Evolutionary conservation across 2,797 vertebrate genomes (phyloP).

Genomic region (Scyliorhinus canicula): DNA sequence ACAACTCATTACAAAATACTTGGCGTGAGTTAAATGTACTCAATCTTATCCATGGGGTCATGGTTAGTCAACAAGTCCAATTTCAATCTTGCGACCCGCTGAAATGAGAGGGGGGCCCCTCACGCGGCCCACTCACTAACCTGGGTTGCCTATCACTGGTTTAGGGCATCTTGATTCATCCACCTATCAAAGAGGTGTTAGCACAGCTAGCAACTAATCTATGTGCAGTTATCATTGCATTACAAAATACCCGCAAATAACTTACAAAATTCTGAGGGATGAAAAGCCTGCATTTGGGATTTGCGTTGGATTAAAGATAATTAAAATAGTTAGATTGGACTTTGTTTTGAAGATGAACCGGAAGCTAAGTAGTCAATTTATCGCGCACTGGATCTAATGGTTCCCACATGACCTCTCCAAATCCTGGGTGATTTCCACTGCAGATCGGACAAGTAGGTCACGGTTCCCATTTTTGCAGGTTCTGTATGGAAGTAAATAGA

Average conservation of each 20-base stretch:
- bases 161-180: conserved; percentile 73
- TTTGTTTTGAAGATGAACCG: not conserved
- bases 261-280: not conserved
- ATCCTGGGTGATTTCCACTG: not conserved
- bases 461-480: not conserved
- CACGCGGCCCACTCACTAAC: too few relatives aligned
- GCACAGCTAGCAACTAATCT: not conserved
- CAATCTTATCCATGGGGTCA: too few relatives aligned
- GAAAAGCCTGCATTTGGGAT: not conserved
- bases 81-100: too few relatives aligned
- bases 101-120: too few relatives aligned
- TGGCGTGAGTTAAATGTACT: too few relatives aligned
- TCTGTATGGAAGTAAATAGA: not conserved
- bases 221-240: not conserved
- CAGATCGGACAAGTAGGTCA: not conserved
- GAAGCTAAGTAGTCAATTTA: too few relatives aligned
- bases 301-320: not conserved
- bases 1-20: too few relatives aligned
- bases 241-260: not conserved
- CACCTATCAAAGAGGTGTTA: conserved; percentile 50
- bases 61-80: too few relatives aligned
- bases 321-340: conserved; percentile 7
- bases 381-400: not conserved
- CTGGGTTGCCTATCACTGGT: conserved; percentile 56
- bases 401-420: not conserved